Evolutionary conservation across 1,140 invertebrate genomes (phyloP).

Genomic region (Musca vetustissima): DNA sequence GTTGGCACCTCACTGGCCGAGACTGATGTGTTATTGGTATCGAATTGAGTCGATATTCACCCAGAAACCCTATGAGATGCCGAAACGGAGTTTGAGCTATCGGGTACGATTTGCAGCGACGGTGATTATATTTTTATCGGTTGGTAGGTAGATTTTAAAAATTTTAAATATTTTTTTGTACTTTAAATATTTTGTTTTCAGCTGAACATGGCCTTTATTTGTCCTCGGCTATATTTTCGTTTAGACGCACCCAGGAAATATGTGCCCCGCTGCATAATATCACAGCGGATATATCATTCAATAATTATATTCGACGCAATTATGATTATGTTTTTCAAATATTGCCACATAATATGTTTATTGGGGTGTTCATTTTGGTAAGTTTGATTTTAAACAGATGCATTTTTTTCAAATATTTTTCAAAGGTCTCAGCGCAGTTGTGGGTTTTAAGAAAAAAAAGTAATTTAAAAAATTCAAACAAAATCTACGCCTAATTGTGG

Average conservation of each 20-base stretch:
- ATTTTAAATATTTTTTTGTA: background rate
- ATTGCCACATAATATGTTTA: conserved; percentile 34
- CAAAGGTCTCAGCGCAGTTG: too few relatives aligned
- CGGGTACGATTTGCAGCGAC: conserved; percentile 41
- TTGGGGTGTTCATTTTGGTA: conserved; percentile 36
- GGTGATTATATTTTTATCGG: conserved; percentile 38
- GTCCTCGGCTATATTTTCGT: conserved; percentile 34
- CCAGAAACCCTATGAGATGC: conserved; percentile 39
- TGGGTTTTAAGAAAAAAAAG: too few relatives aligned
- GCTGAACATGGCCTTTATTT: conserved; percentile 43
- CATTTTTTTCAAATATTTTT: too few relatives aligned
- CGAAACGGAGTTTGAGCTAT: conserved; percentile 31
- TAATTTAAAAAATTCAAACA: too few relatives aligned
- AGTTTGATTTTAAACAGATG: background rate
- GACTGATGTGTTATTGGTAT: conserved; percentile 43
- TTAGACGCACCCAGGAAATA: conserved; percentile 26
- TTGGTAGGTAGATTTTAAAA: conserved; percentile 28
- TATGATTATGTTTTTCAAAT: conserved; percentile 45
- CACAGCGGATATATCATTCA: conserved; percentile 31
- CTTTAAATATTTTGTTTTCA: background rate
- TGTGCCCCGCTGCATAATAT: conserved; percentile 32
- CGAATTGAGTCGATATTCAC: conserved; percentile 41
- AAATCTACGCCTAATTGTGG: too few relatives aligned
- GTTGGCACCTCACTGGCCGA: conserved; percentile 41
- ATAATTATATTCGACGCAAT: conserved; percentile 35